Conservation (phyloP, 2,888 invertebrate species). For the Cinara cedri region DNA sequence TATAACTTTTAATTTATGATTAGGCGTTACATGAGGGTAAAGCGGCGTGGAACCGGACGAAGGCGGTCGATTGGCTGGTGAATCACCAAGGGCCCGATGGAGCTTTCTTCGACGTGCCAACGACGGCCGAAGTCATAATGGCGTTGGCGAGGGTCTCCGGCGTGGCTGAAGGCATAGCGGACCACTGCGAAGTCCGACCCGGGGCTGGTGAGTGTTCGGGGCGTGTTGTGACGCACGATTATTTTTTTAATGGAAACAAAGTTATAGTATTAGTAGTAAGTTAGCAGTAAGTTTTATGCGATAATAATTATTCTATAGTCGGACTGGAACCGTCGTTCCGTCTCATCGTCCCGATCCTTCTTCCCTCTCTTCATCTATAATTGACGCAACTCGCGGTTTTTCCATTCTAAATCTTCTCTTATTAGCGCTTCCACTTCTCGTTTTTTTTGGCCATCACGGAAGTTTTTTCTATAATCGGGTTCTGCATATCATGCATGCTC, state of each 20-base stretch:
- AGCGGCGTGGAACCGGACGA: constrained; percentile 76
- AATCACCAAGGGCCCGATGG: constrained; percentile 78
- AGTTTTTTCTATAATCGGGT: too few relatives aligned
- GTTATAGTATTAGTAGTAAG: neutral
- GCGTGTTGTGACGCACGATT: neutral
- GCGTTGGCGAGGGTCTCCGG: constrained; percentile 73
- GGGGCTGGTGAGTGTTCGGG: constrained; percentile 40
- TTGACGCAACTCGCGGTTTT: too few relatives aligned
- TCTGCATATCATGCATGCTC: too few relatives aligned
- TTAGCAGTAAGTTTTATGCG: too few relatives aligned
- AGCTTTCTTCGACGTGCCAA: constrained; percentile 76
- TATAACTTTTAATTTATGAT: too few relatives aligned
- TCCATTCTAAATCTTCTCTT: too few relatives aligned
- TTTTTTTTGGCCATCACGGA: too few relatives aligned
- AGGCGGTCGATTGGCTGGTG: constrained; percentile 77
- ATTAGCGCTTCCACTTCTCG: too few relatives aligned
- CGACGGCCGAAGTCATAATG: constrained; percentile 80
- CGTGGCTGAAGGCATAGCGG: constrained; percentile 72
- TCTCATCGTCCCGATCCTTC: too few relatives aligned
- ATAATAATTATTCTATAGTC: too few relatives aligned
- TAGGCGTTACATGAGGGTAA: constrained; percentile 77
- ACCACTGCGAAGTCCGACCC: constrained; percentile 63
- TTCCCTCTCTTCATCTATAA: too few relatives aligned
- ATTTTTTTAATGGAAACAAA: neutral
- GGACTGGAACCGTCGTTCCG: too few relatives aligned